Evolutionary conservation across 2,888 invertebrate species (phyloP), one percentile per base, ranked within the genome.

Genomic region (Hemithea aestivaria): DNA sequence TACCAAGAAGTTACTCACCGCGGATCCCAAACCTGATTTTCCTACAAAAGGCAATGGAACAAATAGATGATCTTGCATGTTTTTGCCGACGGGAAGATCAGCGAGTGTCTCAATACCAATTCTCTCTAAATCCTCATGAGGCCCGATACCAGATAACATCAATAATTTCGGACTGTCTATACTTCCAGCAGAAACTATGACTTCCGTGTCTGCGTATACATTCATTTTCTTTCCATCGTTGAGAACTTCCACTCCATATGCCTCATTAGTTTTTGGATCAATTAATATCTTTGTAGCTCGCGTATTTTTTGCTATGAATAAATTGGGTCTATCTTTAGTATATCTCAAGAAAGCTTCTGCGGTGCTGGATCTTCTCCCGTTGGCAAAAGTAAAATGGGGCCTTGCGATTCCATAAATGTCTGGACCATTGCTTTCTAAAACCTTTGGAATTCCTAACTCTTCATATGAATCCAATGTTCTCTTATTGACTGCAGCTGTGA

Each of bases 121-220:
- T 42, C 57, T 68, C 5, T 46, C 35, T 16, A 84, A 51, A 27
- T 73, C 66, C 20, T 69, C 56, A 36, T 40, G 38, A 1, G 81
- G 83, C 1, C 84, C 83, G 35, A 84, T 62, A 0, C 83, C 83
- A 12, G 85, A 82, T 0, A 81, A 57, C 71, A 83, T 69, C 31
- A 84, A 53, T 26, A 83, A 57, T 52, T 83, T 80, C 2, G 84
- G 76, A 16, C 74, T 70, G 10, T 82, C 73, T 8, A 82, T 70
- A 20, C 64, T 33, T 4, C 83, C 83, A 10, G 80, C 81, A 1
- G 83, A 82, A 26, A 83, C 24, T 3, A 84, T 70, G 0, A 84
- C 66, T 62, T 84, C 85, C 32, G 58, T 62, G 6, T 53, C 53
- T 21, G 72, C 68, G 39, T 60, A 73, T 2, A 78, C 57, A 5